These are phyloP conservation scores for Plotosus lineatus DNA, from an alignment of 2,113 vertebrate species.

Conservation along the genomic window DNA sequence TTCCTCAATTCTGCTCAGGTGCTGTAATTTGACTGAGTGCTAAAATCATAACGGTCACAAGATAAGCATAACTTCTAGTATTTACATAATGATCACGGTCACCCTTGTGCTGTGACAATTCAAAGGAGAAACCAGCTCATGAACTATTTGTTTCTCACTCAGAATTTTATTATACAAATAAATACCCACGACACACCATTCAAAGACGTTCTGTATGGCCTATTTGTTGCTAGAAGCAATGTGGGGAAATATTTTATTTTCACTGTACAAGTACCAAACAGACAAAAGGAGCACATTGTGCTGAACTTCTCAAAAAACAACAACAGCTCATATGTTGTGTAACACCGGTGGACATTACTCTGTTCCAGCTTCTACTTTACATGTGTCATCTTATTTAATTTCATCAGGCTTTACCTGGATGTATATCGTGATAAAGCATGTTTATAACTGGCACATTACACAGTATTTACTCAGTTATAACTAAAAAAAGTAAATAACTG, in stretches of 20 bases:
- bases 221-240: not conserved
- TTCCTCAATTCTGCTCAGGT: not conserved
- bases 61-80: not conserved
- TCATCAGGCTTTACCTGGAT: not conserved
- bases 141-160: not conserved
- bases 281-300: not conserved
- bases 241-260: not conserved
- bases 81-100: constrained; percentile 15
- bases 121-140: constrained; percentile 1
- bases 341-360: not conserved
- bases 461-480: not conserved
- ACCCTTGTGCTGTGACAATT: not conserved
- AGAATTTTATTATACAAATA: constrained; percentile 3
- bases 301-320: not conserved
- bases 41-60: not conserved
- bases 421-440: not conserved
- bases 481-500: not conserved
- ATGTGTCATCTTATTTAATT: not conserved
- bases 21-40: not conserved
- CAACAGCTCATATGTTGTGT: not conserved
- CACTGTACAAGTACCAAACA: not conserved
- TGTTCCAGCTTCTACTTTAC: not conserved
- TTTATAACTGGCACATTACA: not conserved
- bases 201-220: not conserved
- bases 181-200: not conserved